Evolutionary conservation across 2,888 invertebrate species (phyloP).

Genomic region (Drosophila subquinaria): DNA sequence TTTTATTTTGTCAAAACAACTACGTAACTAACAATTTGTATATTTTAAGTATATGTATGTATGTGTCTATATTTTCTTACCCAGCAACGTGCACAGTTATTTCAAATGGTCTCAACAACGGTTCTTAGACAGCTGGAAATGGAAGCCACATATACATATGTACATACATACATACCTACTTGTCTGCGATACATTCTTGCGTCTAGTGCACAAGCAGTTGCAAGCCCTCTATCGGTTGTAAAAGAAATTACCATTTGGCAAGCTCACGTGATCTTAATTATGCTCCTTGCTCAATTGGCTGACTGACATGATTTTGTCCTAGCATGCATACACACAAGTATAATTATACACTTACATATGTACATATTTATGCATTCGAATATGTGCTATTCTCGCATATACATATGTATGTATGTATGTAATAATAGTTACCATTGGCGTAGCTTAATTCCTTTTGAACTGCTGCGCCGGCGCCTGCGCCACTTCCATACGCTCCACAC

Average conservation of each 20-base stretch:
- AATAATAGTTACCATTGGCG: not conserved
- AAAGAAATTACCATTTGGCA: constrained; percentile 35
- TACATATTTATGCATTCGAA: not conserved
- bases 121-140: constrained; percentile 65
- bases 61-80: constrained; percentile 3
- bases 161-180: not conserved
- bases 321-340: not conserved
- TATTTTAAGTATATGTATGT: not conserved
- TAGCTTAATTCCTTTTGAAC: not conserved
- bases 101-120: constrained; percentile 64
- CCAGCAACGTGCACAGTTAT: constrained; percentile 43
- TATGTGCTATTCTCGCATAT: no score
- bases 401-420: no score
- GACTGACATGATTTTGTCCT: not conserved
- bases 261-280: constrained; percentile 23
- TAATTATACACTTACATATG: no score
- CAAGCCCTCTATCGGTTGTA: not conserved
- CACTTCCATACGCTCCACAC: constrained; percentile 1
- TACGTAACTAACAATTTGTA: not conserved
- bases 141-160: constrained; percentile 31
- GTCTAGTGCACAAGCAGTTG: not conserved
- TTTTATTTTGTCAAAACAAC: not conserved
- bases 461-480: not conserved
- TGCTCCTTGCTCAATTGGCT: constrained; percentile 1
- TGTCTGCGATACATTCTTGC: constrained; percentile 31